phyloP scores from a whole-genome alignment of 2,113 vertebrate species.

The Pyrgilauda ruficollis region DNA sequence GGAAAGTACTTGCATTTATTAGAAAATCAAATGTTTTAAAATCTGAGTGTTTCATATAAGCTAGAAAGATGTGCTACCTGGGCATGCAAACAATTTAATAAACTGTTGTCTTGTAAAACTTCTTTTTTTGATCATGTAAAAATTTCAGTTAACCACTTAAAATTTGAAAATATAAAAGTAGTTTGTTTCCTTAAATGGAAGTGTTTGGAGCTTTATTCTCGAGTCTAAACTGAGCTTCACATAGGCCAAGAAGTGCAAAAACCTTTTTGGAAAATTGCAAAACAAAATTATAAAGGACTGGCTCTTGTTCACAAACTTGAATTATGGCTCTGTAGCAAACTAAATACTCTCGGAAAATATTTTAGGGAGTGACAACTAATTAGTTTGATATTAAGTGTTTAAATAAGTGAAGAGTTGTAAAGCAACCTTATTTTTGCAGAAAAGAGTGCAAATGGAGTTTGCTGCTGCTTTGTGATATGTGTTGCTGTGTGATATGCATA shows the following conservation, averaged over 20 bases:
- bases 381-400: neutral
- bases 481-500: neutral
- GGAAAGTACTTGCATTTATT: neutral
- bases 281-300: neutral
- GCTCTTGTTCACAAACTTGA: neutral
- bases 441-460: neutral
- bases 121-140: neutral
- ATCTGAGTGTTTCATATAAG: neutral
- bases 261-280: neutral
- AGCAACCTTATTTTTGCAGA: neutral
- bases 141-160: neutral
- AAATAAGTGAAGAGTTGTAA: neutral
- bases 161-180: neutral
- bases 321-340: neutral
- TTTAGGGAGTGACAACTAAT: neutral
- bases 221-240: neutral
- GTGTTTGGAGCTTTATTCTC: neutral
- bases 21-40: neutral
- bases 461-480: neutral
- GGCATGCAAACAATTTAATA: neutral
- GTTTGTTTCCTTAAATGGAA: neutral
- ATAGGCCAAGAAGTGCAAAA: neutral
- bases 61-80: neutral
- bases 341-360: conserved; percentile 4
- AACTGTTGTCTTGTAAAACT: neutral